phyloP scores from a whole-genome alignment of 2,113 vertebrate genomes.

The Psilopogon haemacephalus region DNA sequence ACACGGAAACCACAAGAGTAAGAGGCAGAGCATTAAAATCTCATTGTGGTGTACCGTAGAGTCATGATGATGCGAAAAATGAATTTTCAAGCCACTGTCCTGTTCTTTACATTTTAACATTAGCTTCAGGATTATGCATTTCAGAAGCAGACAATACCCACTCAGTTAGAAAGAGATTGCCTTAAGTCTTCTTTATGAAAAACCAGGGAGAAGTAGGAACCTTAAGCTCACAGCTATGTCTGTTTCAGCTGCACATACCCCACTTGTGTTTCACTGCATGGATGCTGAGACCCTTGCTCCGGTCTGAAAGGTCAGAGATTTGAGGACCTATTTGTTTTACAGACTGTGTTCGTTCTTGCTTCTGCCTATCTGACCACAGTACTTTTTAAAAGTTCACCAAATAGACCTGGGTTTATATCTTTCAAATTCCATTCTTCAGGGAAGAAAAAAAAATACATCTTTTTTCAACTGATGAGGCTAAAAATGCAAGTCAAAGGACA shows the following conservation, averaged over 20 bases:
- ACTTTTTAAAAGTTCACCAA: neutral
- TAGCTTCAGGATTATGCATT: neutral
- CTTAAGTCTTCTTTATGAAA: constrained; percentile 50
- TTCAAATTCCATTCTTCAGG: constrained; percentile 21
- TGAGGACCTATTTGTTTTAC: neutral
- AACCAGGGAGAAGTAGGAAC: neutral
- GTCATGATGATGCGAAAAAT: neutral
- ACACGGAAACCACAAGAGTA: neutral
- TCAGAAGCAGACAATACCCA: constrained; percentile 22
- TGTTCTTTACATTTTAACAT: constrained; percentile 30
- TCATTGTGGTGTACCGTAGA: neutral
- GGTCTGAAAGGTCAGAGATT: neutral
- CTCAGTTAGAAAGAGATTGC: constrained; percentile 26
- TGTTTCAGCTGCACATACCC: neutral
- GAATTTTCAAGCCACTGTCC: constrained; percentile 29
- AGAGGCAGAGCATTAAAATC: neutral
- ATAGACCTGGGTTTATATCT: neutral
- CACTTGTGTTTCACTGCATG: neutral
- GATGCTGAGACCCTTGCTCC: neutral
- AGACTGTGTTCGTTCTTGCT: neutral
- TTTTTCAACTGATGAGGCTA: constrained; percentile 8
- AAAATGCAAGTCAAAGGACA: constrained; percentile 26
- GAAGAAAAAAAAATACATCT: neutral
- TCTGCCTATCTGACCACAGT: neutral
- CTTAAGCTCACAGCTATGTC: constrained; percentile 8